Conservation (phyloP, 2,888 invertebrate genomes). For the Spilarctia lutea region DNA sequence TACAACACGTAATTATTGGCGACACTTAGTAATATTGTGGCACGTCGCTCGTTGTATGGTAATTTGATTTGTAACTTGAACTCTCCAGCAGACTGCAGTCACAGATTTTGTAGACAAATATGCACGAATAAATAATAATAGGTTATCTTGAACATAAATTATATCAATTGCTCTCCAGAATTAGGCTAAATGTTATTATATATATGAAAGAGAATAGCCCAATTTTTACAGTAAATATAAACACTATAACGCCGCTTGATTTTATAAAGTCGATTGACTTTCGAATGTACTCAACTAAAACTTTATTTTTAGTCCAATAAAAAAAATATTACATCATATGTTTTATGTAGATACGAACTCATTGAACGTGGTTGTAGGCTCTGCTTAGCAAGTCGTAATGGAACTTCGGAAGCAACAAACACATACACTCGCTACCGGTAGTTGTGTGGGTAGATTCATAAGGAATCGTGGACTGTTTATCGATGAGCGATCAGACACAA, state of each 20-base stretch:
- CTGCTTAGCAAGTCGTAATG: neutral
- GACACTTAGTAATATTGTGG: neutral
- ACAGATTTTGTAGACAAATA: neutral
- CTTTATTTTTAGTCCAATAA: neutral
- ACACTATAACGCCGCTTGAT: neutral
- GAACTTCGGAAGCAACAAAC: slow-evolving; percentile 2
- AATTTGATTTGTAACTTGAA: neutral
- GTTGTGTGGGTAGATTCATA: slow-evolving; percentile 3
- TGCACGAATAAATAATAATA: neutral
- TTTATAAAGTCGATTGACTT: neutral
- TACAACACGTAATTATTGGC: neutral
- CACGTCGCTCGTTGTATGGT: neutral
- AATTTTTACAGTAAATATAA: neutral
- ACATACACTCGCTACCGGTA: neutral
- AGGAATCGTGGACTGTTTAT: slow-evolving; percentile 26
- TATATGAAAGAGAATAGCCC: neutral
- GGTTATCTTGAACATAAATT: neutral
- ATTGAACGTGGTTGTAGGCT: neutral
- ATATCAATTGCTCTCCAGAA: neutral
- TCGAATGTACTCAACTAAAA: neutral
- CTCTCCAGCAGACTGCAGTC: neutral
- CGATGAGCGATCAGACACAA: slow-evolving; percentile 22
- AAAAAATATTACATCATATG: neutral
- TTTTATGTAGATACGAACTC: neutral
- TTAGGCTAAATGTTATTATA: neutral